Evolutionary conservation across 2,888 invertebrate species (phyloP).

Genomic region (Lasioglossum zephyrum): DNA sequence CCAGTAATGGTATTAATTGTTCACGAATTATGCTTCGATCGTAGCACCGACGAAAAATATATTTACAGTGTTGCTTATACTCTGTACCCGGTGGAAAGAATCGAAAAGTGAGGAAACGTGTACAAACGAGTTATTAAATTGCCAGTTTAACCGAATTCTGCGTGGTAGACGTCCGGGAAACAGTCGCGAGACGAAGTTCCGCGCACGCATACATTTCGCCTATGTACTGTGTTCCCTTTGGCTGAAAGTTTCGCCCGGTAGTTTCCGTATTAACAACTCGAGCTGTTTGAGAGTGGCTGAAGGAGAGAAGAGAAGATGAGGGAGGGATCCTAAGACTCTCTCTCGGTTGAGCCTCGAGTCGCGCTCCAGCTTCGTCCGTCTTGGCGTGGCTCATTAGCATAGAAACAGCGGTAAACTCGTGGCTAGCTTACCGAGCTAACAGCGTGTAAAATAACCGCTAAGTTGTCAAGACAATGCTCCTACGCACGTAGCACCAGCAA

Average conservation of each 20-base stretch:
- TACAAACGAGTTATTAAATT: constrained; percentile 6
- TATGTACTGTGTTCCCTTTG: constrained; percentile 14
- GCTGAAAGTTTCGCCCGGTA: constrained; percentile 38
- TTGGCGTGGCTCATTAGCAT: constrained; percentile 81
- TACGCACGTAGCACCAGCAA: constrained; percentile 43
- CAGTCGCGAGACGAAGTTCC: constrained; percentile 14
- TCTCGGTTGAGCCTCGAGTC: constrained; percentile 11
- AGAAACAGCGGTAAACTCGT: constrained; percentile 83
- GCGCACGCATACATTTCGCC: constrained; percentile 16
- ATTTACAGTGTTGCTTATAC: too few species aligned
- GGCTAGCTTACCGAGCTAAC: constrained; percentile 84
- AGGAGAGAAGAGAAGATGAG: background rate
- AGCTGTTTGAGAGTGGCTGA: constrained; percentile 31
- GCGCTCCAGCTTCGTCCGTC: constrained; percentile 50
- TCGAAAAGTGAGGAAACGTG: background rate
- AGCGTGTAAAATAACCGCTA: constrained; percentile 85
- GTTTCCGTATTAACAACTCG: constrained; percentile 63
- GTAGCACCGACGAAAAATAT: background rate
- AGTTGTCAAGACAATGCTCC: constrained; percentile 83
- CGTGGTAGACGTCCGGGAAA: constrained; percentile 21
- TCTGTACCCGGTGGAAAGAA: background rate
- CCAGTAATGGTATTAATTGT: too few species aligned
- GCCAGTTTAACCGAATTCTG: constrained; percentile 39
- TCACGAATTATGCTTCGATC: too few species aligned
- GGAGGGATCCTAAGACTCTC: constrained; percentile 15